phyloP scores from a whole-genome alignment of 2,888 invertebrate genomes.

The Flabesymbios commensalis region DNA sequence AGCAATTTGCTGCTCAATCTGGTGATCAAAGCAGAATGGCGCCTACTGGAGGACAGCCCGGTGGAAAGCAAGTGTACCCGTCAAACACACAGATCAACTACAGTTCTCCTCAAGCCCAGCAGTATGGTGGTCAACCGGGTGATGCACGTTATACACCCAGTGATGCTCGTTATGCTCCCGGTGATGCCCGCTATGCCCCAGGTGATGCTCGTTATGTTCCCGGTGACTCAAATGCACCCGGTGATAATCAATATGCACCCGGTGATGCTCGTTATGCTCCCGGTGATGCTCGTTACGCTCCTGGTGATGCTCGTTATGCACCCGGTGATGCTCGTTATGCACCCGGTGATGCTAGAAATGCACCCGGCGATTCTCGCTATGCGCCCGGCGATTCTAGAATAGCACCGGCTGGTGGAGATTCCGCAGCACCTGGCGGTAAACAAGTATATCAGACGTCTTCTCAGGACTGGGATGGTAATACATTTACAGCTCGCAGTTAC shows the following conservation, averaged over 20 bases:
- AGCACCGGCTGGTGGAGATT: background rate
- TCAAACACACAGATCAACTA: too few species aligned
- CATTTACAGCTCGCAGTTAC: slow-evolving; percentile 16
- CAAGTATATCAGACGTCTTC: slow-evolving; percentile 12
- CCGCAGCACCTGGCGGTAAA: background rate
- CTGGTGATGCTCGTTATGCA: slow-evolving; percentile 1
- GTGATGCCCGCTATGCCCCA: background rate
- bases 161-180: slow-evolving; percentile 2
- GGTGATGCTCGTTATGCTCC: slow-evolving; percentile 3
- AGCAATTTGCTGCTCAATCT: slow-evolving; percentile 27
- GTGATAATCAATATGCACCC: slow-evolving; percentile 5
- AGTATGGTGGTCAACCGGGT: background rate
- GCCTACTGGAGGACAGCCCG: background rate
- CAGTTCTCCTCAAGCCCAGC: background rate
- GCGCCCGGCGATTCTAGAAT: background rate
- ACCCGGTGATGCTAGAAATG: slow-evolving; percentile 1
- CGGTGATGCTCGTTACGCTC: slow-evolving; percentile 2
- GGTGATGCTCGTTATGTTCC: slow-evolving; percentile 2
- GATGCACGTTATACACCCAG: slow-evolving; percentile 8
- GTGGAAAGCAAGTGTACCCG: background rate
- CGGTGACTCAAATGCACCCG: background rate
- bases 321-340: slow-evolving; percentile 3
- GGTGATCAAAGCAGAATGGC: slow-evolving; percentile 9
- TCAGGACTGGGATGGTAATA: slow-evolving; percentile 28
- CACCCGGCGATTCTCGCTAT: slow-evolving; percentile 2